phyloP scores from a whole-genome alignment of 1,140 invertebrate species.

The Cepaea nemoralis region DNA sequence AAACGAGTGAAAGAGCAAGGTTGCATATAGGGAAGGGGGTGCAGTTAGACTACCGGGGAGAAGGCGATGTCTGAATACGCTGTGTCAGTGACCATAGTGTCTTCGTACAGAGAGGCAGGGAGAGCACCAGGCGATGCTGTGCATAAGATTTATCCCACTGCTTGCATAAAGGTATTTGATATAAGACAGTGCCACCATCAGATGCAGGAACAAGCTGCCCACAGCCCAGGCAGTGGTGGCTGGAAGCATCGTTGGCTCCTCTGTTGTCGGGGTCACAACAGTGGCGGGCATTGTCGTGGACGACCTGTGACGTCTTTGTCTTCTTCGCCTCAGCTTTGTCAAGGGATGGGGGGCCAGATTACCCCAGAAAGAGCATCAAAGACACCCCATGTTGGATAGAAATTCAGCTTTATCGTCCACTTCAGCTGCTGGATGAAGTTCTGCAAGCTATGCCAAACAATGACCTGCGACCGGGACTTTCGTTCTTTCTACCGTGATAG shows the following conservation, averaged over 20 bases:
- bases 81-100: constrained; percentile 98
- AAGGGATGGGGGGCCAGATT: constrained; percentile 99
- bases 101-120: constrained; percentile 98
- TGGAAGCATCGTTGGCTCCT: constrained; percentile 80
- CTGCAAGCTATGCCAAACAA: constrained; percentile 68
- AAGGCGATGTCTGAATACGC: constrained; percentile 96
- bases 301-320: constrained; percentile 93
- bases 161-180: constrained; percentile 97
- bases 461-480: constrained; percentile 56
- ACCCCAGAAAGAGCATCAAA: constrained; percentile 95
- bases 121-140: constrained; percentile 96
- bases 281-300: constrained; percentile 98
- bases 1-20: constrained; percentile 73
- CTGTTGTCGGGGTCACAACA: constrained; percentile 78
- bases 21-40: constrained; percentile 93
- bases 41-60: constrained; percentile 87
- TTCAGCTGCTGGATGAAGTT: constrained; percentile 96
- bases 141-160: constrained; percentile 97
- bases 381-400: constrained; percentile 99
- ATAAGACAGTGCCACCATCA: constrained; percentile 94
- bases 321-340: constrained; percentile 96
- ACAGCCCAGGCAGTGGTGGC: constrained; percentile 94
- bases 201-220: constrained; percentile 92
- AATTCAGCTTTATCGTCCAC: constrained; percentile 91
- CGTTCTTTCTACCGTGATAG: constrained; percentile 61